These are phyloP conservation scores for Apeira syringaria DNA, from an alignment of 2,888 invertebrate species.

Conservation along the genomic window DNA sequence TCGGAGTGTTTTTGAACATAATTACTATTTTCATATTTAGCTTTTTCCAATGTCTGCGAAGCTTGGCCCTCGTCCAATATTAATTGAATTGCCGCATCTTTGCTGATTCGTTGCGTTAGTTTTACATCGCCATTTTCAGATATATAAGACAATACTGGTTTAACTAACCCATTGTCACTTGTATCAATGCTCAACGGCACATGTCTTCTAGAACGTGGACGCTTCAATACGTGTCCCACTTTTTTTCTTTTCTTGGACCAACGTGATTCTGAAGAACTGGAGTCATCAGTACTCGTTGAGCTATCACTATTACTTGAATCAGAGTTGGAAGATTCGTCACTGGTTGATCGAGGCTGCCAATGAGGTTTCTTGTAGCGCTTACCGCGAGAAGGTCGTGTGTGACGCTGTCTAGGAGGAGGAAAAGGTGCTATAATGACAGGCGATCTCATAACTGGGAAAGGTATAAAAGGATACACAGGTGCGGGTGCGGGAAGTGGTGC, in stretches of 20 bases:
- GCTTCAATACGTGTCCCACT: constrained; percentile 2
- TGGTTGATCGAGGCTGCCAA: not conserved
- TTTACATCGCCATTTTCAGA: not conserved
- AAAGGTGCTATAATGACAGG: constrained; percentile 4
- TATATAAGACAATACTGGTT: constrained; percentile 2
- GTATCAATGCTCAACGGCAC: not conserved
- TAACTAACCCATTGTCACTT: not conserved
- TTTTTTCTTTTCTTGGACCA: not conserved
- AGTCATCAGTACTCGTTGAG: not conserved
- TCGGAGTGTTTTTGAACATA: too few species aligned
- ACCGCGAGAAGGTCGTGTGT: not conserved
- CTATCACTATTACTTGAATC: not conserved
- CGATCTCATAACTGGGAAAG: constrained; percentile 5
- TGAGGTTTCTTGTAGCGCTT: not conserved
- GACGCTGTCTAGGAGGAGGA: constrained; percentile 8
- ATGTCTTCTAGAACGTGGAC: constrained; percentile 5
- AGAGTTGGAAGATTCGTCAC: not conserved
- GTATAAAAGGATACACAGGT: not conserved
- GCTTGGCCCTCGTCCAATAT: not conserved
- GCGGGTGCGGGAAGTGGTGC: not conserved
- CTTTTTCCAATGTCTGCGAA: not conserved
- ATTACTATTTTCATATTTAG: not conserved
- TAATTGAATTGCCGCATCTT: constrained; percentile 1
- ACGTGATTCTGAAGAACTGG: not conserved
- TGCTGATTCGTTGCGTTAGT: not conserved